Evolutionary conservation across 2,113 vertebrate genomes (phyloP).

Genomic region (human): DNA sequence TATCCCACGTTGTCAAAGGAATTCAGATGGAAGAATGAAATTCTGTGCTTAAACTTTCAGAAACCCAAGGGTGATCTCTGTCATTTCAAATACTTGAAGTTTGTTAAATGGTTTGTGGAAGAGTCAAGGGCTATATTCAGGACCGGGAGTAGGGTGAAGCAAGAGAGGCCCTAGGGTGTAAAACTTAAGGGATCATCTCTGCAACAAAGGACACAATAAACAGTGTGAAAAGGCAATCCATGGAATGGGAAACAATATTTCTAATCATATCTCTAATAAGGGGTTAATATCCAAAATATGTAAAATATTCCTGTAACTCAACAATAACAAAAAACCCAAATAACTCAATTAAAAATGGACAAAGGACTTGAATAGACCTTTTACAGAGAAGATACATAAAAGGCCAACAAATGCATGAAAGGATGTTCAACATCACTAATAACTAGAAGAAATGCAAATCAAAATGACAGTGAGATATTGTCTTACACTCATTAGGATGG

Average conservation of each 20-base stretch:
- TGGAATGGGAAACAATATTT: neutral
- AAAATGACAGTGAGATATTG: neutral
- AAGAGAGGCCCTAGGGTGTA: neutral
- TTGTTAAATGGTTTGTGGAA: neutral
- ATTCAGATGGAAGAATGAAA: neutral
- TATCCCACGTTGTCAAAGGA: neutral
- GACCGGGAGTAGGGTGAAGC: neutral
- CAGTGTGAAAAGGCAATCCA: neutral
- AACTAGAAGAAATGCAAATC: neutral
- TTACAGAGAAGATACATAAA: neutral
- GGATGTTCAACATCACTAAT: neutral
- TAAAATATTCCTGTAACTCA: neutral
- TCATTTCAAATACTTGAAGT: neutral
- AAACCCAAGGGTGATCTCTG: neutral
- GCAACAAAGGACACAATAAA: neutral
- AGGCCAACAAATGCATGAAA: neutral
- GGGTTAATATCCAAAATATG: neutral
- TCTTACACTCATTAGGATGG: neutral
- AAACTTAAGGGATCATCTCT: neutral
- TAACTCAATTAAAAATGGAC: neutral
- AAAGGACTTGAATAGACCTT: neutral
- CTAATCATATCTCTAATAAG: neutral
- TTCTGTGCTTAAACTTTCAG: neutral
- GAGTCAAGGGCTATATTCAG: neutral
- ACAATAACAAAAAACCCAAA: neutral